These are phyloP conservation scores for Volucella inflata DNA, from an alignment of 2,888 invertebrate genomes.

Conservation along the genomic window DNA sequence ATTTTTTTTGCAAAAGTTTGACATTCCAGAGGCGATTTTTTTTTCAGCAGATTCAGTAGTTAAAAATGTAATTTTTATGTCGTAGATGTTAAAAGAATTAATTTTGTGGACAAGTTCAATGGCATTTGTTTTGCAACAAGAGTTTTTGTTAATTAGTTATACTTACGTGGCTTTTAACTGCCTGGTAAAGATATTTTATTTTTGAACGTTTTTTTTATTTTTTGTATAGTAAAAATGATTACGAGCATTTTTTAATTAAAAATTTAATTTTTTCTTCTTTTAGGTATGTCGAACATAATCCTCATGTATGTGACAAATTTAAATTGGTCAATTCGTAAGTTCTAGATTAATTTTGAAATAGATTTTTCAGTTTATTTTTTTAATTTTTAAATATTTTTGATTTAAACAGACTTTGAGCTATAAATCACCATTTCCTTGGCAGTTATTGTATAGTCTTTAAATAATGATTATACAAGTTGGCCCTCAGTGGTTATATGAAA, in stretches of 20 bases:
- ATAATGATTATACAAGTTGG: too few species aligned
- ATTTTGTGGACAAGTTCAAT: constrained; percentile 23
- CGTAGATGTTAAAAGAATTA: neutral
- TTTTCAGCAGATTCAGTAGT: too few species aligned
- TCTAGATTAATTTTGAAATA: too few species aligned
- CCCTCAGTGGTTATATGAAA: too few species aligned
- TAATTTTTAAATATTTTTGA: too few species aligned
- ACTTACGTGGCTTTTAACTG: too few species aligned
- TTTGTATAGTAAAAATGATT: neutral
- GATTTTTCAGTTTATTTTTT: too few species aligned
- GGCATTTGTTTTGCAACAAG: constrained; percentile 12
- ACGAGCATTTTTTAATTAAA: constrained; percentile 10
- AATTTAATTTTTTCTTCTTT: neutral
- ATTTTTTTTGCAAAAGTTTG: neutral
- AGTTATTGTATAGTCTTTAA: too few species aligned
- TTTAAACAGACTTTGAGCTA: too few species aligned
- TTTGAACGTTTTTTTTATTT: neutral
- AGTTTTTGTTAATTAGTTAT: neutral
- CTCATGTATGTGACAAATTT: neutral
- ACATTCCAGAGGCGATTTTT: neutral
- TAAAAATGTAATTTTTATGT: neutral
- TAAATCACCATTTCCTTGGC: too few species aligned
- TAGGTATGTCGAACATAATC: too few species aligned
- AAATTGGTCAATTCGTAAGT: neutral
- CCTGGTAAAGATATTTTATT: neutral